These are phyloP conservation scores for Siderastrea siderea DNA, from an alignment of 92 coral and sea anemone species.

Conservation along the genomic window DNA sequence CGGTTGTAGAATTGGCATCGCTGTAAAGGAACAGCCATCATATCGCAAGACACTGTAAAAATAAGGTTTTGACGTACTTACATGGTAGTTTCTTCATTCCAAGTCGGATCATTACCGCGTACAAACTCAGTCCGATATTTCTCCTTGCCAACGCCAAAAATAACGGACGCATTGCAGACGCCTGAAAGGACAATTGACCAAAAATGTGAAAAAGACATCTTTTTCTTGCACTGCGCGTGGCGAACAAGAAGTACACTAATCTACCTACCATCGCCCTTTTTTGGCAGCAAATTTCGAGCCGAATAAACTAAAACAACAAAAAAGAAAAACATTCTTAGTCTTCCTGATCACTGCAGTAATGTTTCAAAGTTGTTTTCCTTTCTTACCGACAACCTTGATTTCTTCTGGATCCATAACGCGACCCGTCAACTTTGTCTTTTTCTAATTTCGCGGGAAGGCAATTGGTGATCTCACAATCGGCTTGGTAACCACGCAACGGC, in stretches of 20 bases:
- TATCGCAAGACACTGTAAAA: too few relatives aligned
- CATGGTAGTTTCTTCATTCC: conserved; percentile 98
- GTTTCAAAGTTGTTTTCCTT: not conserved
- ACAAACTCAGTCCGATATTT: conserved; percentile 91
- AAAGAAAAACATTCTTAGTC: not conserved
- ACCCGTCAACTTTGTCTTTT: not conserved
- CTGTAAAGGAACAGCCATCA: too few relatives aligned
- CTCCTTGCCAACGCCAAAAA: conserved; percentile 96
- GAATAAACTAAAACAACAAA: conserved; percentile 77
- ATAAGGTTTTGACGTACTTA: conserved; percentile 45
- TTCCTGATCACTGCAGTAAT: not conserved
- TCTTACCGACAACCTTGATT: conserved; percentile 83
- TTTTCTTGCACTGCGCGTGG: too few relatives aligned
- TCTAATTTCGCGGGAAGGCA: conserved; percentile 42
- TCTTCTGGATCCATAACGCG: conserved; percentile 46
- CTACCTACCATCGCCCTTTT: conserved; percentile 66
- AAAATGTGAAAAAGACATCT: not conserved
- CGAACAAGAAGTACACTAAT: too few relatives aligned
- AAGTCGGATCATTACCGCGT: conserved; percentile 90
- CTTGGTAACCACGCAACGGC: conserved; percentile 3
- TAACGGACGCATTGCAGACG: conserved; percentile 87
- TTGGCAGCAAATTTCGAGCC: conserved; percentile 92
- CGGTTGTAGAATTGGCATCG: not conserved
- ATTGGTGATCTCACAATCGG: conserved; percentile 41
- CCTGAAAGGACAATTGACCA: conserved; percentile 52